Conservation (phyloP, 2,888 invertebrate genomes). For the Piscicola geometra region DNA sequence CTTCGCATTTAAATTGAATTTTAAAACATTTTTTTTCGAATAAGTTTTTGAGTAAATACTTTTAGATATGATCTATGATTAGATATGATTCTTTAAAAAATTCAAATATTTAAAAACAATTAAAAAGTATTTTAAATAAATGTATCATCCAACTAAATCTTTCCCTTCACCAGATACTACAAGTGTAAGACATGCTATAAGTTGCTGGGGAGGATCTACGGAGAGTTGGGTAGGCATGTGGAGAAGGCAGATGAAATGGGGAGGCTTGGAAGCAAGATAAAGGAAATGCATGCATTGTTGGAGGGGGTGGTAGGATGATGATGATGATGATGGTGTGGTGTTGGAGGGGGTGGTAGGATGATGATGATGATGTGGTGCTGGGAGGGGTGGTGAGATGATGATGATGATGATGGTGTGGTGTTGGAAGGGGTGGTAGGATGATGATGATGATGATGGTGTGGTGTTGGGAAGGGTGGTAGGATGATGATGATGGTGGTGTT, state of each 20-base stretch:
- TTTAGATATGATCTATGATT: background rate
- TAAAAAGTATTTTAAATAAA: background rate
- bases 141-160: background rate
- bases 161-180: slow-evolving; percentile 19
- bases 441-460: no score
- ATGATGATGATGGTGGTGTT: no score
- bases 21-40: background rate
- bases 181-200: slow-evolving; percentile 37
- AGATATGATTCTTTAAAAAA: no score
- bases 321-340: background rate
- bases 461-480: no score
- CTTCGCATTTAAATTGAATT: background rate
- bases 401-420: no score
- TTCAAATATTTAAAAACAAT: background rate
- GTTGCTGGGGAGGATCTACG: slow-evolving; percentile 15
- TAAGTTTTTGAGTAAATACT: background rate
- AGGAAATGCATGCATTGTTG: slow-evolving; percentile 34
- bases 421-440: no score
- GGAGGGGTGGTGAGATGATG: no score
- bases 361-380: background rate
- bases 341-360: background rate
- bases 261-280: slow-evolving; percentile 34
- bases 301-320: background rate
- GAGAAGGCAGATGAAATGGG: slow-evolving; percentile 14
- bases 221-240: slow-evolving; percentile 12